These are phyloP conservation scores for Gymnocheta viridis DNA, from an alignment of 2,888 invertebrate species.

Conservation along the genomic window DNA sequence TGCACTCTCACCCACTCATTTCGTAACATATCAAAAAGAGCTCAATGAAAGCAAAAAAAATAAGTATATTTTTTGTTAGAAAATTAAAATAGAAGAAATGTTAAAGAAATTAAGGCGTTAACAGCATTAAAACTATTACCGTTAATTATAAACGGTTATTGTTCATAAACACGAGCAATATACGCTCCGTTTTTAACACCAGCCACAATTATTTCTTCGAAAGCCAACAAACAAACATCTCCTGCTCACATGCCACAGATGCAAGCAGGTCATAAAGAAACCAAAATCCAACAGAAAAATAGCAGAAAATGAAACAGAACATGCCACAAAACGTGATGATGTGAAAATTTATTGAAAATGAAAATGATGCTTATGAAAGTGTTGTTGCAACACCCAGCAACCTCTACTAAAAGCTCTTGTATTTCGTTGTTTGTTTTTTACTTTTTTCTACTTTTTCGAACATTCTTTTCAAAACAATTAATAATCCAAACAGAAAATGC, in stretches of 20 bases:
- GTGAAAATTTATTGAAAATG: slow-evolving; percentile 53
- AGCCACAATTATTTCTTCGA: not conserved
- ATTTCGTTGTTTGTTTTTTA: not conserved
- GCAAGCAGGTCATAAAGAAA: slow-evolving; percentile 26
- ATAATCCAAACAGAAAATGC: slow-evolving; percentile 56
- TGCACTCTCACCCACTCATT: slow-evolving; percentile 42
- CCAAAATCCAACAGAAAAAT: too few species aligned
- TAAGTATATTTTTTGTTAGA: not conserved
- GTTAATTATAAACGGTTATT: slow-evolving; percentile 68
- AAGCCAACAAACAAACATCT: not conserved
- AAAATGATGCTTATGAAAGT: slow-evolving; percentile 46
- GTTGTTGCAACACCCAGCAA: slow-evolving; percentile 15
- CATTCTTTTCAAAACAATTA: slow-evolving; percentile 55
- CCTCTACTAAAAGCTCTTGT: not conserved
- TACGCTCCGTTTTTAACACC: slow-evolving; percentile 20
- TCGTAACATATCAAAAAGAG: slow-evolving; percentile 1
- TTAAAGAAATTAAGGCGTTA: slow-evolving; percentile 55
- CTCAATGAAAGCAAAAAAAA: not conserved
- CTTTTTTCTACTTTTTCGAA: slow-evolving; percentile 6
- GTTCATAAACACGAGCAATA: slow-evolving; percentile 31
- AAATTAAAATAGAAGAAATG: not conserved
- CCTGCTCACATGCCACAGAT: slow-evolving; percentile 11
- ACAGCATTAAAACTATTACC: slow-evolving; percentile 60
- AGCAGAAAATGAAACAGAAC: slow-evolving; percentile 27
- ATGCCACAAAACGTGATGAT: slow-evolving; percentile 53